Evolutionary conservation across 2,113 vertebrate genomes (phyloP).

Genomic region (Cephalopterus ornatus): DNA sequence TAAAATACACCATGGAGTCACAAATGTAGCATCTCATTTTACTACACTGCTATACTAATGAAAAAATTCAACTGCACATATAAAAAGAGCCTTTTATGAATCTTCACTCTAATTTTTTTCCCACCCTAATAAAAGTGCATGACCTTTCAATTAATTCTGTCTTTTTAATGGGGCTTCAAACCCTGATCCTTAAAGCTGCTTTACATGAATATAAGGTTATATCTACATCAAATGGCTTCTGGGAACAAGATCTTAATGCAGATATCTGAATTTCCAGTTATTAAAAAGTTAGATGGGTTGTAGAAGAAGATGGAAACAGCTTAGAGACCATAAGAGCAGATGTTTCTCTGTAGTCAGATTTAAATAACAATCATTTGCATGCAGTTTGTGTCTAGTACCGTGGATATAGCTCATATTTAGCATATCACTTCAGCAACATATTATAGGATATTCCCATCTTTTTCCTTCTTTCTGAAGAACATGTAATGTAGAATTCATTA

Average conservation of each 20-base stretch:
- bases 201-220: neutral
- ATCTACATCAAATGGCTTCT: neutral
- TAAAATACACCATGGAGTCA: neutral
- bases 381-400: neutral
- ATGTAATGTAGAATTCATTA: neutral
- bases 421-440: neutral
- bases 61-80: neutral
- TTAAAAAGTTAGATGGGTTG: neutral
- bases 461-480: neutral
- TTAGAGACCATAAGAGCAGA: neutral
- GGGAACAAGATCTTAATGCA: neutral
- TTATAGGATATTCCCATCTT: neutral
- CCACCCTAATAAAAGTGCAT: neutral
- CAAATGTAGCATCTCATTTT: neutral
- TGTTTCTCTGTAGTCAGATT: neutral
- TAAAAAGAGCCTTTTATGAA: neutral
- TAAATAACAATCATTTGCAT: neutral
- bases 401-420: neutral
- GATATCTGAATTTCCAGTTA: slow-evolving; percentile 13
- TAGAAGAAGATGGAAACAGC: neutral
- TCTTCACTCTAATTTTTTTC: neutral
- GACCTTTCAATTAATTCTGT: neutral
- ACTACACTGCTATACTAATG: neutral
- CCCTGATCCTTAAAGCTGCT: neutral
- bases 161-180: neutral